phyloP scores from a whole-genome alignment of 2,888 invertebrate genomes.

The Gandaritis pyraliata region DNA sequence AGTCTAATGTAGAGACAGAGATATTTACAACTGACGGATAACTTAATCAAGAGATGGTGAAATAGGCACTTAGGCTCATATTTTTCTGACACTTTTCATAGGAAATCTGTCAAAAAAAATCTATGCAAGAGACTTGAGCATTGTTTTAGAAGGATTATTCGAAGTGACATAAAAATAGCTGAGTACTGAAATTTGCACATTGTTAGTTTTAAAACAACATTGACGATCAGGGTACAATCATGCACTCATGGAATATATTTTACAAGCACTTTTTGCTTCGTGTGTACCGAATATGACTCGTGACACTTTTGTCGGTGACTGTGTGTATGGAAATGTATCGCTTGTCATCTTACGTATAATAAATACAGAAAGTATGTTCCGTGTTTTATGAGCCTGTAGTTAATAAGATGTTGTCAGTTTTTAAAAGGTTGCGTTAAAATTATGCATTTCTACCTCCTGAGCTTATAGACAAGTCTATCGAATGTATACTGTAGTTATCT shows the following conservation, averaged over 20 bases:
- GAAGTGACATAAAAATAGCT: not conserved
- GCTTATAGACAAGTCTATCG: no score
- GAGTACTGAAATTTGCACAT: not conserved
- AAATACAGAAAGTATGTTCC: slow-evolving; percentile 44
- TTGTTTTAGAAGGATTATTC: no score
- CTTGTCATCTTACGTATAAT: not conserved
- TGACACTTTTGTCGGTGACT: not conserved
- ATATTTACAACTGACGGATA: no score
- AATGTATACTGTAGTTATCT: no score
- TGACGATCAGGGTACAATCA: slow-evolving; percentile 62
- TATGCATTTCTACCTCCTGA: not conserved
- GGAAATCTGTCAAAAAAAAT: no score
- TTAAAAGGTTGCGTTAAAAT: slow-evolving; percentile 24
- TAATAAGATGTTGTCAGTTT: slow-evolving; percentile 64
- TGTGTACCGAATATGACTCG: not conserved
- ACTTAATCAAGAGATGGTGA: no score
- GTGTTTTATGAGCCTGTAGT: slow-evolving; percentile 63
- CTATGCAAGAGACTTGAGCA: no score
- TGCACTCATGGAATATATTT: slow-evolving; percentile 52
- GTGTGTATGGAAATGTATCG: not conserved
- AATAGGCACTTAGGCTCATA: no score
- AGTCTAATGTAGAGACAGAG: no score
- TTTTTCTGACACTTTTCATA: no score
- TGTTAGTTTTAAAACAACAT: slow-evolving; percentile 11
- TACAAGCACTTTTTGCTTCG: not conserved